phyloP scores from a whole-genome alignment of 2,888 invertebrate genomes.

The Drosophila robusta region DNA sequence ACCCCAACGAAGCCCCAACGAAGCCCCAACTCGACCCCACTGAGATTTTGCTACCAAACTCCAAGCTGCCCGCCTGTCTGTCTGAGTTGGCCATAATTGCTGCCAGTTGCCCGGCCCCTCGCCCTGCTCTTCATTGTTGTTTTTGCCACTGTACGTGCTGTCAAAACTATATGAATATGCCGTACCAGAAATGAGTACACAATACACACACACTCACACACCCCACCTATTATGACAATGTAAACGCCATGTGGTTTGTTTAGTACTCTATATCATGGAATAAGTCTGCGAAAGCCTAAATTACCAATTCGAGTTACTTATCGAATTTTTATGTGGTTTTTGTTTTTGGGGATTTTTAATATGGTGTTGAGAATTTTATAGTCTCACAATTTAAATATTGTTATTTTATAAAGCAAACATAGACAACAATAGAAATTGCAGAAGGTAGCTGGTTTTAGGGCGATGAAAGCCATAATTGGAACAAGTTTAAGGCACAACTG shows the following conservation, averaged over 20 bases:
- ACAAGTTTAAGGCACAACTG: too few species aligned
- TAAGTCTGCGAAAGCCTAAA: slow-evolving; percentile 25
- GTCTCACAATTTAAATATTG: slow-evolving; percentile 1
- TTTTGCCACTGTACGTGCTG: slow-evolving; percentile 46
- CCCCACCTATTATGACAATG: slow-evolving; percentile 14
- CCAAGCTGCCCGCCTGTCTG: slow-evolving; percentile 38
- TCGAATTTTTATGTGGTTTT: slow-evolving; percentile 27
- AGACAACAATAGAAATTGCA: too few species aligned
- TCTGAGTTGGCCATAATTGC: slow-evolving; percentile 53
- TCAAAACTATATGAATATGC: slow-evolving; percentile 71
- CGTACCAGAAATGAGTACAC: slow-evolving; percentile 39
- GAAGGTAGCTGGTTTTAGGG: too few species aligned
- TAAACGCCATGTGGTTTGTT: slow-evolving; percentile 25
- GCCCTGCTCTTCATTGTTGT: slow-evolving; percentile 6
- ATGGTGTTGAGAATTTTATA: slow-evolving; percentile 18
- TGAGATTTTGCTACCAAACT: neutral
- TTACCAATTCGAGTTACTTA: slow-evolving; percentile 25
- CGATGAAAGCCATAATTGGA: slow-evolving; percentile 1
- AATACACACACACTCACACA: neutral
- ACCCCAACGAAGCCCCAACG: too few species aligned
- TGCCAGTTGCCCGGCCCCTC: slow-evolving; percentile 18
- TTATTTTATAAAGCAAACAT: neutral
- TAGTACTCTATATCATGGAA: slow-evolving; percentile 7
- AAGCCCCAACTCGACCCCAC: neutral
- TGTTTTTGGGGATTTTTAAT: slow-evolving; percentile 29